Percentiles rank a stretch among this genome's conserved stretches.
These are phyloP conservation scores for Pterophyllum scalare DNA, from an alignment of 2,113 vertebrate genomes.

Conservation along the genomic window DNA sequence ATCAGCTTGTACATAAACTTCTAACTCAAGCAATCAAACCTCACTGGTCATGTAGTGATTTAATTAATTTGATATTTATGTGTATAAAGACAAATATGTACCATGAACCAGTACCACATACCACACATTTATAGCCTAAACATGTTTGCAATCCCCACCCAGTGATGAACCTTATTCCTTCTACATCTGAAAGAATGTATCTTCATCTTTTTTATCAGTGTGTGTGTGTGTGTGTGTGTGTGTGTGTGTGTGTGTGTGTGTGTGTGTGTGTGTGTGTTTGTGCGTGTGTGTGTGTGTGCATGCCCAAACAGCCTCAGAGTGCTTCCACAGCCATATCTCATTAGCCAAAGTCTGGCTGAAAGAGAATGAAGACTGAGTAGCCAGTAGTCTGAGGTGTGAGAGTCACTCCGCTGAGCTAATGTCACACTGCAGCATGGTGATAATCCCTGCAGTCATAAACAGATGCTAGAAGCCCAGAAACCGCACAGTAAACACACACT, in stretches of 20 bases:
- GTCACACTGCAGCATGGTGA: conserved; percentile 70
- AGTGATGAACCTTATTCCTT: background rate
- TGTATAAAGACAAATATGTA: background rate
- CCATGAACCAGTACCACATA: background rate
- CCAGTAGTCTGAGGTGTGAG: conserved; percentile 59
- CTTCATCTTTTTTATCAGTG: conserved; percentile 1
- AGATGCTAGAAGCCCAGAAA: conserved; percentile 70
- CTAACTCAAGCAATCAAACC: conserved; percentile 1
- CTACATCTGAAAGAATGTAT: conserved; percentile 12
- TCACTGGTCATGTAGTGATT: background rate
- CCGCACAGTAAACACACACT: conserved; percentile 58
- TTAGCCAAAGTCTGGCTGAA: conserved; percentile 59
- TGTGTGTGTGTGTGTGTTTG: too few species aligned
- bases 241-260: background rate
- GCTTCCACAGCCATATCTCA: conserved; percentile 46
- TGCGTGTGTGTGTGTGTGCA: background rate
- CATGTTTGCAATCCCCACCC: background rate
- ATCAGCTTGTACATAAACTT: background rate
- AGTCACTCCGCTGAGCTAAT: conserved; percentile 62
- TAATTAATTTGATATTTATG: background rate
- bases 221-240: background rate
- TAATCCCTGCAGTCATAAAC: conserved; percentile 79
- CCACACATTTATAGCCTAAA: conserved; percentile 12
- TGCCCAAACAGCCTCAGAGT: conserved; percentile 21
- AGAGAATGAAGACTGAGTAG: conserved; percentile 50